Evolutionary conservation across 2,113 vertebrate species (phyloP).

Genomic region (Riparia riparia): DNA sequence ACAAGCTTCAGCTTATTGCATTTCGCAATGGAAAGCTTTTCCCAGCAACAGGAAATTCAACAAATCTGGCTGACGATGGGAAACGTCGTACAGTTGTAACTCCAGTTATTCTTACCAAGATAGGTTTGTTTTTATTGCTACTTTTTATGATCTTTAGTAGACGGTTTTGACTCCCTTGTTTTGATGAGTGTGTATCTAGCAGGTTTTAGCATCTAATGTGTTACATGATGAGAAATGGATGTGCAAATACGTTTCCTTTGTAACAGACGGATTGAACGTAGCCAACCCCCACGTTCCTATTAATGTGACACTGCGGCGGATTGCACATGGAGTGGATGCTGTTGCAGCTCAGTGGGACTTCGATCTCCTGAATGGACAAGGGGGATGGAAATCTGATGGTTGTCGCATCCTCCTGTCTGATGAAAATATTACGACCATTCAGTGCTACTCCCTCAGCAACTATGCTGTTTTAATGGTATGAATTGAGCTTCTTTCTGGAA

Average conservation of each 20-base stretch:
- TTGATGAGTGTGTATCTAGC: not conserved
- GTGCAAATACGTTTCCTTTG: not conserved
- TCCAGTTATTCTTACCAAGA: constrained; percentile 91
- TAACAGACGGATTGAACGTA: constrained; percentile 83
- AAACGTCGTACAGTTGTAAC: constrained; percentile 91
- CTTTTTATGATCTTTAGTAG: not conserved
- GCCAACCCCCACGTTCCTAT: constrained; percentile 80
- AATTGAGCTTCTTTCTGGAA: not conserved
- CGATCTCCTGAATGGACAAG: constrained; percentile 88
- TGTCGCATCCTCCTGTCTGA: constrained; percentile 89
- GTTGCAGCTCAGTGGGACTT: constrained; percentile 92
- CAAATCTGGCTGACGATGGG: constrained; percentile 84
- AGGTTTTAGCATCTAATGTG: not conserved
- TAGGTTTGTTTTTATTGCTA: constrained; percentile 79
- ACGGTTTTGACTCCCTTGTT: not conserved
- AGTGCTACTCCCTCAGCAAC: constrained; percentile 91
- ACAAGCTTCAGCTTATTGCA: constrained; percentile 92
- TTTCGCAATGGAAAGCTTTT: constrained; percentile 97
- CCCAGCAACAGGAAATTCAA: constrained; percentile 91
- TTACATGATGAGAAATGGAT: not conserved
- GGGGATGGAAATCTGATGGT: constrained; percentile 92
- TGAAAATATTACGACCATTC: constrained; percentile 92
- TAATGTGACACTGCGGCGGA: constrained; percentile 89
- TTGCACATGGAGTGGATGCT: constrained; percentile 88
- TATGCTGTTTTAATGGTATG: constrained; percentile 93